These are phyloP conservation scores for Apodemia mormo DNA, from an alignment of 2,888 invertebrate species.

Conservation along the genomic window DNA sequence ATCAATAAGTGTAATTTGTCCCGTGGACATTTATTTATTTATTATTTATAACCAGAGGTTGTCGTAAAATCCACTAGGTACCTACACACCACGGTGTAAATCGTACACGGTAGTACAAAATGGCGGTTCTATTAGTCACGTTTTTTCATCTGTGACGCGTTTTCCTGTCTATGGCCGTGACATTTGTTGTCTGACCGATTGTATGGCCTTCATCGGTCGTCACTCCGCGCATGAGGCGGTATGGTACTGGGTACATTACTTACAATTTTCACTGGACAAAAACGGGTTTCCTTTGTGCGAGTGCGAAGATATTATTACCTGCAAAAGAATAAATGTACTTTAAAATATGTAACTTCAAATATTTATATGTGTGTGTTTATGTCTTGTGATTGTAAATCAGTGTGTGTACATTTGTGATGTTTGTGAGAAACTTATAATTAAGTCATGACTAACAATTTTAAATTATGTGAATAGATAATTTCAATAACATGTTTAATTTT, in stretches of 20 bases:
- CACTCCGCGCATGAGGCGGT: constrained; percentile 67
- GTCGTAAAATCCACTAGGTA: too few relatives aligned
- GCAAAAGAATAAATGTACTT: constrained; percentile 19
- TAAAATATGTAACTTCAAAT: constrained; percentile 4
- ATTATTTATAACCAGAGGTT: too few relatives aligned
- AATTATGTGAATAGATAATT: too few relatives aligned
- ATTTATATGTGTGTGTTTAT: too few relatives aligned
- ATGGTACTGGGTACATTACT: constrained; percentile 61
- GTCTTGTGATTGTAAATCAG: too few relatives aligned
- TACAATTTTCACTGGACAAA: constrained; percentile 56
- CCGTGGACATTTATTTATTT: too few relatives aligned
- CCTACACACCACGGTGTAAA: neutral
- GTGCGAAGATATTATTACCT: constrained; percentile 23
- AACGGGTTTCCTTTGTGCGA: constrained; percentile 32
- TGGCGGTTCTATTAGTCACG: constrained; percentile 53
- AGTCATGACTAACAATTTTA: too few relatives aligned
- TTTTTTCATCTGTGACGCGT: constrained; percentile 74
- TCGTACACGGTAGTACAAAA: constrained; percentile 25
- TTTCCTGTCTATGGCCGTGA: constrained; percentile 74
- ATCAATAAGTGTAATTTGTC: too few relatives aligned
- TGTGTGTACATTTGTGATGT: too few relatives aligned
- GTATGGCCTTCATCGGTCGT: constrained; percentile 77
- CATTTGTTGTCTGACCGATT: constrained; percentile 80
- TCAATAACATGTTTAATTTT: too few relatives aligned
- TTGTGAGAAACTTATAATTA: too few relatives aligned